Evolutionary conservation across 1,140 invertebrate species (phyloP).

Genomic region (Centruroides sculpturatus): DNA sequence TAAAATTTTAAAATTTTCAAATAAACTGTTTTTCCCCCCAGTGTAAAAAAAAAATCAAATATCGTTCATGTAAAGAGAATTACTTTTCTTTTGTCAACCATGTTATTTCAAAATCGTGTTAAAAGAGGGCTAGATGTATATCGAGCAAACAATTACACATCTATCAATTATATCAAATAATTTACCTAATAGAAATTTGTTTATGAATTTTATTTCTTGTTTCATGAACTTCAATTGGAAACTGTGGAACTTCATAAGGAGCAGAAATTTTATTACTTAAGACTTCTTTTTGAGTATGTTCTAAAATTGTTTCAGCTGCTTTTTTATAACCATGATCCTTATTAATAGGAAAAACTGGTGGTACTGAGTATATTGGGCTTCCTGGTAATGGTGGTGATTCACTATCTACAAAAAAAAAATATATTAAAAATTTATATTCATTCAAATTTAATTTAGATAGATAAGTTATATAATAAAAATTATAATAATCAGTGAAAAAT

Average conservation of each 20-base stretch:
- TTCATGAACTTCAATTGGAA: slow-evolving; percentile 92
- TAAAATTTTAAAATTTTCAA: too few relatives aligned
- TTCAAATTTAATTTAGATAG: too few relatives aligned
- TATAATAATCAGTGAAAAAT: too few relatives aligned
- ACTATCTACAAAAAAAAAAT: slow-evolving; percentile 7
- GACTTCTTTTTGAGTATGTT: neutral
- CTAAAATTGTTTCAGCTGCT: slow-evolving; percentile 8
- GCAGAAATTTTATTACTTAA: slow-evolving; percentile 68
- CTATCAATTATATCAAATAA: too few relatives aligned
- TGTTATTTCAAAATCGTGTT: too few relatives aligned
- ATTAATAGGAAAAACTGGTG: neutral
- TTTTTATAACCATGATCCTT: slow-evolving; percentile 4
- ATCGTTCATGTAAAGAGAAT: too few relatives aligned
- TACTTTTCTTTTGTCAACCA: too few relatives aligned
- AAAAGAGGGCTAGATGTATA: too few relatives aligned
- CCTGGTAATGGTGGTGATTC: neutral
- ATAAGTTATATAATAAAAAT: too few relatives aligned
- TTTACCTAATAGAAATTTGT: slow-evolving; percentile 74
- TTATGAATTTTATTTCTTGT: slow-evolving; percentile 78
- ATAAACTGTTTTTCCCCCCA: too few relatives aligned
- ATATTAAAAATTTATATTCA: slow-evolving; percentile 6
- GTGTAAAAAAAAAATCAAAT: too few relatives aligned
- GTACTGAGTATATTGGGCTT: neutral
- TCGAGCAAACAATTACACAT: too few relatives aligned
- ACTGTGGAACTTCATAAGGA: slow-evolving; percentile 88